phyloP scores from a whole-genome alignment of 2,888 invertebrate genomes.

The Phyllotreta cruciferae region DNA sequence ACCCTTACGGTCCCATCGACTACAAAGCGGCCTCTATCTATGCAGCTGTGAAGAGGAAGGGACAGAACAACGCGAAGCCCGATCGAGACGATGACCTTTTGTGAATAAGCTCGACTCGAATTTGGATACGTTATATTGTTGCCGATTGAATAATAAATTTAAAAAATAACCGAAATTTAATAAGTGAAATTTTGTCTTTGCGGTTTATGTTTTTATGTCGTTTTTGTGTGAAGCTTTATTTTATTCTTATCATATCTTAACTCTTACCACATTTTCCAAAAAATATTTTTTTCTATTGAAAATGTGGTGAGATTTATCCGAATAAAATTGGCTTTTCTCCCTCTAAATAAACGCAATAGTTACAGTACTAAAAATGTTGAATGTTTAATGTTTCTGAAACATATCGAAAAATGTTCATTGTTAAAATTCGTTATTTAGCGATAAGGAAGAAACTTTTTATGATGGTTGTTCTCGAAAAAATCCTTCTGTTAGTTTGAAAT shows the following conservation, averaged over 20 bases:
- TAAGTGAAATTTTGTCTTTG: background rate
- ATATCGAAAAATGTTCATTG: constrained; percentile 36
- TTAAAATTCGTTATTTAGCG: no score
- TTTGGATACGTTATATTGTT: constrained; percentile 19
- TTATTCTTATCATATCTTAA: no score
- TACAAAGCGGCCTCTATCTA: constrained; percentile 89
- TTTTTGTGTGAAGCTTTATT: no score
- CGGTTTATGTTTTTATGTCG: no score
- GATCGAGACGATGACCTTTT: constrained; percentile 57
- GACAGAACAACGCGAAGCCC: constrained; percentile 54
- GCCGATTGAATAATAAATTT: constrained; percentile 11
- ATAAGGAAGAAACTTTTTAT: no score
- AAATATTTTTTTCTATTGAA: no score
- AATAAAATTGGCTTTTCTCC: background rate
- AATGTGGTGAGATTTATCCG: no score
- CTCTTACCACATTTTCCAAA: no score
- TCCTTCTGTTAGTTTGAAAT: no score
- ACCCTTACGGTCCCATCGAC: constrained; percentile 90
- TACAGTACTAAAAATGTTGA: background rate
- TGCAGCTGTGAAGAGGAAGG: constrained; percentile 75
- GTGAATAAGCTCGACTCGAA: constrained; percentile 40
- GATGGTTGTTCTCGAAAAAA: no score
- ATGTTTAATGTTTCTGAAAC: constrained; percentile 41
- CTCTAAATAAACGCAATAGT: background rate
- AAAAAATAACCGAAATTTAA: constrained; percentile 2